Percentiles rank a stretch among this genome's conserved stretches.
phyloP scores from a whole-genome alignment of 2,888 invertebrate genomes.

The Chloroclystis v-ata region DNA sequence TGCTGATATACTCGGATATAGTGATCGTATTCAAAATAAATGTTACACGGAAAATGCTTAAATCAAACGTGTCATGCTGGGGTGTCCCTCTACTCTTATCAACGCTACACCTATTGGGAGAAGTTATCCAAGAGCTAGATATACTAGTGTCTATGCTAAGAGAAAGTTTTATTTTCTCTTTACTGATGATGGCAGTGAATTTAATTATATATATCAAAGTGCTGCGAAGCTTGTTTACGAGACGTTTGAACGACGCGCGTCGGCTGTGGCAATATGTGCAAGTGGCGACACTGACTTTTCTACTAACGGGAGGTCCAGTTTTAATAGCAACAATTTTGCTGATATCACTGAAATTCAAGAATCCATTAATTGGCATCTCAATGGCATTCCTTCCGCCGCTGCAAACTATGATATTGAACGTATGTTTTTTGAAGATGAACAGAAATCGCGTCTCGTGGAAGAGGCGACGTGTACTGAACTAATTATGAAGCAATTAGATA shows the following conservation, averaged over 20 bases:
- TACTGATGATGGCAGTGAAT: conserved; percentile 2
- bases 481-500: too few relatives aligned
- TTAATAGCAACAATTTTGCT: conserved; percentile 1
- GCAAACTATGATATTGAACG: conserved; percentile 4
- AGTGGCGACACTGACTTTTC: conserved; percentile 6
- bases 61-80: conserved; percentile 22
- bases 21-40: conserved; percentile 20
- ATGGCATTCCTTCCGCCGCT: not conserved
- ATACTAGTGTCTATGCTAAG: not conserved
- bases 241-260: not conserved
- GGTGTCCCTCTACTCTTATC: conserved; percentile 10
- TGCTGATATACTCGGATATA: conserved; percentile 22
- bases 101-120: not conserved
- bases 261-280: conserved; percentile 9
- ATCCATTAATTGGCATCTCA: not conserved
- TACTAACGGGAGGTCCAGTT: conserved; percentile 9
- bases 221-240: conserved; percentile 7
- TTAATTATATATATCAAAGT: conserved; percentile 11
- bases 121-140: not conserved
- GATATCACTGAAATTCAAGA: not conserved
- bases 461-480: not conserved
- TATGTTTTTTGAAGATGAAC: conserved; percentile 15
- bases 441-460: conserved; percentile 14
- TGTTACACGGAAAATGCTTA: conserved; percentile 16
- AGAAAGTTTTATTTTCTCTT: conserved; percentile 2